Percentiles rank a stretch among this genome's conserved stretches.
These are phyloP conservation scores for Tuta absoluta DNA, from an alignment of 2,888 invertebrate species.

Conservation along the genomic window DNA sequence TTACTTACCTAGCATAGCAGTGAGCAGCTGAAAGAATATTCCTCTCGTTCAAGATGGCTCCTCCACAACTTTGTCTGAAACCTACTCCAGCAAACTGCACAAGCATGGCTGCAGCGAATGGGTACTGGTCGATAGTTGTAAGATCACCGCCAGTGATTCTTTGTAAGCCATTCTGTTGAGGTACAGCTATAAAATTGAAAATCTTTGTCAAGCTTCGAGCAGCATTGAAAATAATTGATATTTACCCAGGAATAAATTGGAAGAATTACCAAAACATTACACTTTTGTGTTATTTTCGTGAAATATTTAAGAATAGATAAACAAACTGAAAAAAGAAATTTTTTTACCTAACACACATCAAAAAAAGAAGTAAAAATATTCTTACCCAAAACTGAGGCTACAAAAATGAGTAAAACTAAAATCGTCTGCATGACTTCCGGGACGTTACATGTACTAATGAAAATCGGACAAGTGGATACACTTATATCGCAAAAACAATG, in stretches of 20 bases:
- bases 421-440: neutral
- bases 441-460: neutral
- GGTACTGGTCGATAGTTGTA: slow-evolving; percentile 45
- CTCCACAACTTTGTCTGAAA: slow-evolving; percentile 45
- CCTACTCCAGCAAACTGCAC: slow-evolving; percentile 34
- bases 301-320: too few species aligned
- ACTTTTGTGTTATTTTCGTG: too few species aligned
- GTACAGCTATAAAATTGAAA: slow-evolving; percentile 37
- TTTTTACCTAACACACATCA: too few species aligned
- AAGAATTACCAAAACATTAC: too few species aligned
- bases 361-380: neutral
- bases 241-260: too few species aligned
- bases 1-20: slow-evolving; percentile 34
- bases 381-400: neutral
- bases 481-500: neutral
- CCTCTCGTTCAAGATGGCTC: slow-evolving; percentile 45
- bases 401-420: neutral
- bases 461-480: neutral
- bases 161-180: slow-evolving; percentile 34
- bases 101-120: slow-evolving; percentile 41
- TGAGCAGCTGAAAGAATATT: slow-evolving; percentile 47
- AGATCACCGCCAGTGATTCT: slow-evolving; percentile 49
- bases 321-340: too few species aligned
- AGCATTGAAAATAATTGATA: too few species aligned
- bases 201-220: neutral